Base-by-base conservation (phyloP, 2,797 vertebrate genomes). In the Spinibarbus caldwelli region DNA sequence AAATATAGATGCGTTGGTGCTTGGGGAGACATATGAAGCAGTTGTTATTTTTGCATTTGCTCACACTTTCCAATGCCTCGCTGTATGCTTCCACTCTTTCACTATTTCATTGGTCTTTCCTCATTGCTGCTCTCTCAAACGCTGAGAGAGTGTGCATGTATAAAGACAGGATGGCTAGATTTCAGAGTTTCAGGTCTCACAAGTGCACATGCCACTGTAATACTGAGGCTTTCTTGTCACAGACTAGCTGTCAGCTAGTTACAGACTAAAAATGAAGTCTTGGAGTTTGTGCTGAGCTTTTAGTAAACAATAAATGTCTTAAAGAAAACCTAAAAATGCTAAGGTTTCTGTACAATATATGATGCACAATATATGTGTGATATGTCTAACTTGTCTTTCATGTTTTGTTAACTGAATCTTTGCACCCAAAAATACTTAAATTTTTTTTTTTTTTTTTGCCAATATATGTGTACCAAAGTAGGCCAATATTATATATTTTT, bases 1-100 rank as follows among this genome's bases (percentile, higher is more conserved):
- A 45, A 45, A 43, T 45, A 64, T 29, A 62, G 36, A 78, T 64
- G 26, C 4, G 1, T 11, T 19, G 5, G 77, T 31, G 23, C 36
- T 78, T 45, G n/a, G 36, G 15, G 38, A 64, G 21, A 21, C 77
- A 54, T 76, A 54, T 23, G 72, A 47, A 36, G 31, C 19, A 4
- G 47, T 76, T 54, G 47, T 72, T 47, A 59, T 73, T 15, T 72
- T 72, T 29, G 26, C 9, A 73, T 49, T n/a, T 76, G 9, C 47
- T 36, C 21, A 76, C 11, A 6, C 29, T 73, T 49, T 45, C 5
- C 9, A 34, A 17, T 34, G 19, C 3, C 47, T 54, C 21, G 0
- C 47, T 54, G 47, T 54, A 1, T 14, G 23, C 31, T 34, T 76
- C 47, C 21, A 34, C 31, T 36, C 17, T 75, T 52, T 34, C 19